Evolutionary conservation across 2,797 vertebrate genomes (phyloP).

Genomic region (Falco cherrug): DNA sequence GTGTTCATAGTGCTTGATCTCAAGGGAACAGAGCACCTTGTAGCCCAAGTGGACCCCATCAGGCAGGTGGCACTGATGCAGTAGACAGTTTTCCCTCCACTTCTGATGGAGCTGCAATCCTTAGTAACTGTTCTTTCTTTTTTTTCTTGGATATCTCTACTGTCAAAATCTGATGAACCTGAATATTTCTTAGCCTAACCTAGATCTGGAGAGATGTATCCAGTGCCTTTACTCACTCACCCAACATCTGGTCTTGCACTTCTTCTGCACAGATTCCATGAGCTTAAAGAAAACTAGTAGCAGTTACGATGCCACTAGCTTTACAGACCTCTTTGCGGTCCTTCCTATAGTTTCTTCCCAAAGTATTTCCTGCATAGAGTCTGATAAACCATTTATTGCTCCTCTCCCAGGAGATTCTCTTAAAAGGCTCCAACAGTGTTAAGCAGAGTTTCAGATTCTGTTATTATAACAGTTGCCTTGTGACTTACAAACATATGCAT

Average conservation of each 20-base stretch:
- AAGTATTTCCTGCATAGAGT: background rate
- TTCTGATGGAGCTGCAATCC: background rate
- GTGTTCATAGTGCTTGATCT: background rate
- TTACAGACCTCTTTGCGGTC: background rate
- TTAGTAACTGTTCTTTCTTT: background rate
- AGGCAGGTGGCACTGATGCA: background rate
- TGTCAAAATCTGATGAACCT: background rate
- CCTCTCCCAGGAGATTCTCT: background rate
- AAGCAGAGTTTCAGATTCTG: background rate
- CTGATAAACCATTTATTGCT: background rate
- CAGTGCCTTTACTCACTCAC: background rate
- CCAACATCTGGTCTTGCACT: background rate
- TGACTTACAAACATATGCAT: background rate
- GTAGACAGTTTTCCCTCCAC: background rate
- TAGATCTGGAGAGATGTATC: background rate
- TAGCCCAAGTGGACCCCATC: background rate
- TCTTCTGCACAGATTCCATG: background rate
- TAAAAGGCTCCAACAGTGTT: background rate
- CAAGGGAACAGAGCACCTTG: background rate
- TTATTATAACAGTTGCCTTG: background rate
- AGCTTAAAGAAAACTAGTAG: background rate
- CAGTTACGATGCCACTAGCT: background rate
- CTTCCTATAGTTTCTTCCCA: background rate
- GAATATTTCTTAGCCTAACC: background rate
- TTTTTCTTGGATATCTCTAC: background rate